These are phyloP conservation scores for Zygogramma bicolorata DNA, from an alignment of 2,888 invertebrate genomes.

Conservation along the genomic window DNA sequence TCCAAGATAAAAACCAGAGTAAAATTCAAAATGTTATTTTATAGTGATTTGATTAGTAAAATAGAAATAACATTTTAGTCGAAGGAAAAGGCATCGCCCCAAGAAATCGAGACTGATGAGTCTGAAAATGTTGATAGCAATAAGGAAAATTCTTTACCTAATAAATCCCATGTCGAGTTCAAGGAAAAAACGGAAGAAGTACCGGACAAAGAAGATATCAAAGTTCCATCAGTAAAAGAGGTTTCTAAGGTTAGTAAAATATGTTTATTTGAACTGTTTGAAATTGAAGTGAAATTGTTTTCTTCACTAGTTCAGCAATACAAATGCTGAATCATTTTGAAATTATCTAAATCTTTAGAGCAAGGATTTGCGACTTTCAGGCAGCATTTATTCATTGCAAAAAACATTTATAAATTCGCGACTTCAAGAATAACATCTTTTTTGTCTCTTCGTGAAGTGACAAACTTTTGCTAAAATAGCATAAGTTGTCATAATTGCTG, in stretches of 20 bases:
- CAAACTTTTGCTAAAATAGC: too few species aligned
- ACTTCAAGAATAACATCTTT: too few species aligned
- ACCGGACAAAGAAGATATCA: slow-evolving; percentile 45
- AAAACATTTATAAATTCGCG: too few species aligned
- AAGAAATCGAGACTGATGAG: slow-evolving; percentile 37
- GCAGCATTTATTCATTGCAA: too few species aligned
- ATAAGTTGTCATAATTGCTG: too few species aligned
- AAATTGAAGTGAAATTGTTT: background rate
- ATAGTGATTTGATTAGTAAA: background rate
- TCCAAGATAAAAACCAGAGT: too few species aligned
- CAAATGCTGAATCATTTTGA: too few species aligned
- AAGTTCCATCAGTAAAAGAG: slow-evolving; percentile 46
- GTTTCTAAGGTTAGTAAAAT: slow-evolving; percentile 59
- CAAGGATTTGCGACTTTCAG: too few species aligned
- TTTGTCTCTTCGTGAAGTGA: too few species aligned
- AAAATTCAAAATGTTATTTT: too few species aligned
- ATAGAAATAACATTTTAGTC: slow-evolving; percentile 23
- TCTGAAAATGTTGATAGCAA: slow-evolving; percentile 52
- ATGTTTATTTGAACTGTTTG: background rate
- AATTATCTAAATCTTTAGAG: too few species aligned
- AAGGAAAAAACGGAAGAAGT: slow-evolving; percentile 70
- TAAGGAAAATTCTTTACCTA: slow-evolving; percentile 40
- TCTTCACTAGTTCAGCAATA: too few species aligned
- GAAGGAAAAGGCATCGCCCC: slow-evolving; percentile 31
- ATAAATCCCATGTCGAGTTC: slow-evolving; percentile 75